Evolutionary conservation across 1,140 invertebrate species (phyloP).

Genomic region (Leptinotarsa lineolata): DNA sequence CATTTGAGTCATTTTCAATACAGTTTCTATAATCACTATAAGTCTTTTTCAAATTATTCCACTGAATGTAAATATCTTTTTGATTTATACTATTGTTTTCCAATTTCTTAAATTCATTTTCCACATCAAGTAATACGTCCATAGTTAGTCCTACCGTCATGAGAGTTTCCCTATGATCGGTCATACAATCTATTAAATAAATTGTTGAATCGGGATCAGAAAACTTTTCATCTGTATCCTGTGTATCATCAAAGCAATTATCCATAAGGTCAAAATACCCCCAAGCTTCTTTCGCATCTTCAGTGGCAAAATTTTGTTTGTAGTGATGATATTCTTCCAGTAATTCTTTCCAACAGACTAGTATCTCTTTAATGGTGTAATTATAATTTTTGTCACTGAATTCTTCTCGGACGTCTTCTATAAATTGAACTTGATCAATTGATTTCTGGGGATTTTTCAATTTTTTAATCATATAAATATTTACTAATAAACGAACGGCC

Average conservation of each 20-base stretch:
- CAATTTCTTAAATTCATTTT: constrained; percentile 13
- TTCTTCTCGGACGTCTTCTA: constrained; percentile 10
- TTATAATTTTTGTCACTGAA: not conserved
- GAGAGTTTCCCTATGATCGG: constrained; percentile 6
- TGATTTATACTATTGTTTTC: constrained; percentile 12
- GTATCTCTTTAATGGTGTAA: constrained; percentile 9
- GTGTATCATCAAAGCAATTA: constrained; percentile 6
- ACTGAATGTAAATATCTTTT: constrained; percentile 13
- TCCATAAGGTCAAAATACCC: constrained; percentile 1
- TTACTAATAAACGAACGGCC: constrained; percentile 7
- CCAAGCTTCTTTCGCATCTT: constrained; percentile 10
- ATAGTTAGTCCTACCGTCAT: constrained; percentile 8
- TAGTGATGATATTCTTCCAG: constrained; percentile 12
- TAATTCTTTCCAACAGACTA: constrained; percentile 4
- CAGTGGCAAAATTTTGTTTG: not conserved
- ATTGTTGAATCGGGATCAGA: constrained; percentile 9
- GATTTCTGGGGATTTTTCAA: constrained; percentile 14
- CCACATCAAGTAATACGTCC: constrained; percentile 14
- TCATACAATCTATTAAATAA: constrained; percentile 11
- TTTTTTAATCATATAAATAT: constrained; percentile 16
- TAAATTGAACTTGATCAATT: constrained; percentile 10
- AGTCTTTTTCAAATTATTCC: constrained; percentile 11
- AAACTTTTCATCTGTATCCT: constrained; percentile 10
- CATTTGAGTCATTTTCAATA: not conserved
- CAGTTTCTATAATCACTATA: constrained; percentile 13